A percentile compares a stretch with the other conserved stretches of the same genome.
phyloP scores from a whole-genome alignment of 1,140 invertebrate genomes.

The Apis dorsata region DNA sequence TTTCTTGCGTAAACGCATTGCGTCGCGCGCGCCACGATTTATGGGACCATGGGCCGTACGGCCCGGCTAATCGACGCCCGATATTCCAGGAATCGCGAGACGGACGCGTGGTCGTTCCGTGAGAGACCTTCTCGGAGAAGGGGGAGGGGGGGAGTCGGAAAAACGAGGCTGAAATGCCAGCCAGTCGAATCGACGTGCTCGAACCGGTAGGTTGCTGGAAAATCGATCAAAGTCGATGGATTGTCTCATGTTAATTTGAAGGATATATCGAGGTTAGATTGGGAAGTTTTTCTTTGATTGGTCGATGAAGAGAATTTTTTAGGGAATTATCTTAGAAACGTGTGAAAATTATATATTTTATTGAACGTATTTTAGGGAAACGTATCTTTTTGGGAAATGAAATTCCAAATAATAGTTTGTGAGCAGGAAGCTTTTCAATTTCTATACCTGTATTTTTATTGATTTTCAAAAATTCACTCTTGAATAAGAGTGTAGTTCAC shows the following conservation, averaged over 20 bases:
- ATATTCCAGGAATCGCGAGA: constrained; percentile 61
- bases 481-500: too few species aligned
- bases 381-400: background rate
- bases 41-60: constrained; percentile 30
- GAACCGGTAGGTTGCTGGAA: background rate
- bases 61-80: constrained; percentile 48
- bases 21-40: constrained; percentile 49
- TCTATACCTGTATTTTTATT: too few species aligned
- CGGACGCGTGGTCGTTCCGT: constrained; percentile 48
- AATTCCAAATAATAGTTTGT: background rate
- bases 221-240: background rate
- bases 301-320: too few species aligned
- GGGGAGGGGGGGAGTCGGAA: background rate
- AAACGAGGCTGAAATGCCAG: constrained; percentile 41
- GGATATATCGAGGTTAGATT: too few species aligned
- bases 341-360: background rate
- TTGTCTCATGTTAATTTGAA: background rate
- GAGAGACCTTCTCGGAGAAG: constrained; percentile 34
- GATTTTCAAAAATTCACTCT: too few species aligned
- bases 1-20: constrained; percentile 58
- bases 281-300: too few species aligned
- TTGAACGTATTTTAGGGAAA: too few species aligned
- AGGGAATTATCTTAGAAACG: too few species aligned
- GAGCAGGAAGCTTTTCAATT: background rate
- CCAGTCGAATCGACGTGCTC: constrained; percentile 14